Evolutionary conservation across 2,113 vertebrate species (phyloP), one percentile per base, ranked within the genome.

Genomic region (Osmerus eperlanus): DNA sequence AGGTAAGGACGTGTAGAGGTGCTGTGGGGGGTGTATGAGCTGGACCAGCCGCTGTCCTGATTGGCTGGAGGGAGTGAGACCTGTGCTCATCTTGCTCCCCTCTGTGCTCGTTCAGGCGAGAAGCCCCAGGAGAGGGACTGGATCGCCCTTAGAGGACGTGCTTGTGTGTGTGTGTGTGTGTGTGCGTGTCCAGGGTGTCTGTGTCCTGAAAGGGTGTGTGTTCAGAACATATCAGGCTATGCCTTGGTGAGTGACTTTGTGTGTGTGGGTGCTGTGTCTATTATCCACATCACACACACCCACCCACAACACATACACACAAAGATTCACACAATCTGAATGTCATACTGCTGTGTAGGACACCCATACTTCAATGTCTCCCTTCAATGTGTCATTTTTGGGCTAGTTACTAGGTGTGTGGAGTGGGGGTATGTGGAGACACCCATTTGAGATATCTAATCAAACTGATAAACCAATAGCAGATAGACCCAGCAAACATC

Each of bases 51-150:
- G 67, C 77, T 76, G 81, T 82, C 78, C 78, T 84, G 81, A 85
- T 82, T 84, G 80, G 78, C 79, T 81, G 80, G 76, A 84, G 83
- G 82, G 71, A 73, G 71, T 74, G 71, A 83, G 78, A 77, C 75
- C 83, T 81, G 79, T 79, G 86, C 79, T 83, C 82, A 78, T 83
- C 74, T 76, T 66, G 36, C 72, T 75, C 83, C 79, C 81, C 84
- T 79, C 81, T 83, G 86, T 86, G 88, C 80, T 72, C 16, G 73
- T 74, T 85, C 85, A 84, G 80, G 79, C 53, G 59, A 79, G 72
- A 81, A 52, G 16, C 68, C 72, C 60, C 12, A n/a, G 18, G 52
- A 28, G 52, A 1, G 23, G 75, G 81, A 3, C 62, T 80, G 79
- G 16, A 16, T 84, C 75, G 75, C 80, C 72, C 65, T 72, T 55